Conservation (phyloP, 2,113 vertebrate species). For the Peromyscus californicus region DNA sequence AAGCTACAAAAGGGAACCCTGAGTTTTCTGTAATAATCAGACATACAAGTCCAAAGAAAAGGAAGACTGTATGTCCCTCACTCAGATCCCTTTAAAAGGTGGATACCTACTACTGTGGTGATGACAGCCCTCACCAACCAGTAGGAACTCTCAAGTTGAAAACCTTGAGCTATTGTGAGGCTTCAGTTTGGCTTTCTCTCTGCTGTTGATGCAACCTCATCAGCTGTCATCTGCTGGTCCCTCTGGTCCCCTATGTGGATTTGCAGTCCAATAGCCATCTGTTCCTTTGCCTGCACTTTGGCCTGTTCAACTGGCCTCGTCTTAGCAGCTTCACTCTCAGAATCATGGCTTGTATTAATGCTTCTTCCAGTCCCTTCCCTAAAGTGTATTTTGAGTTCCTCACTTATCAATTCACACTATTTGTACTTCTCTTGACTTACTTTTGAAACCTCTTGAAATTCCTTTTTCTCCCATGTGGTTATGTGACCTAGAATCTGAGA, state of each 20-base stretch:
- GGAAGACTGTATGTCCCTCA: neutral
- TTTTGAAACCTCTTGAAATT: too few species aligned
- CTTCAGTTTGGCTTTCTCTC: neutral
- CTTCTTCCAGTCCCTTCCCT: neutral
- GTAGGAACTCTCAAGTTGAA: neutral
- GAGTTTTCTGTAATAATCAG: neutral
- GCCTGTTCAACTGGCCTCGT: neutral
- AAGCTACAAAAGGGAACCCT: neutral
- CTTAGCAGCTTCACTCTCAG: neutral
- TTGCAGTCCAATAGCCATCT: neutral
- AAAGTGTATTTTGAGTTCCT: too few species aligned
- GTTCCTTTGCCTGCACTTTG: neutral
- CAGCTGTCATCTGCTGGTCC: neutral
- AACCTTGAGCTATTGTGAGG: accelerated
- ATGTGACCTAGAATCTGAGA: neutral
- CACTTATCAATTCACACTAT: too few species aligned
- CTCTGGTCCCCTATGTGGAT: neutral
- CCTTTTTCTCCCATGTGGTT: too few species aligned
- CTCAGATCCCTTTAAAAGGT: neutral
- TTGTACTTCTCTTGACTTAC: too few species aligned
- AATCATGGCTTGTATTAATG: neutral
- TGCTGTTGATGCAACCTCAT: neutral
- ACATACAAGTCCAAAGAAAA: neutral
- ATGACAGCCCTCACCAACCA: neutral
- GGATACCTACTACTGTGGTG: neutral